Evolutionary conservation across 2,113 vertebrate genomes (phyloP), one percentile per base, ranked within the genome.

Genomic region (Osmerus eperlanus): DNA sequence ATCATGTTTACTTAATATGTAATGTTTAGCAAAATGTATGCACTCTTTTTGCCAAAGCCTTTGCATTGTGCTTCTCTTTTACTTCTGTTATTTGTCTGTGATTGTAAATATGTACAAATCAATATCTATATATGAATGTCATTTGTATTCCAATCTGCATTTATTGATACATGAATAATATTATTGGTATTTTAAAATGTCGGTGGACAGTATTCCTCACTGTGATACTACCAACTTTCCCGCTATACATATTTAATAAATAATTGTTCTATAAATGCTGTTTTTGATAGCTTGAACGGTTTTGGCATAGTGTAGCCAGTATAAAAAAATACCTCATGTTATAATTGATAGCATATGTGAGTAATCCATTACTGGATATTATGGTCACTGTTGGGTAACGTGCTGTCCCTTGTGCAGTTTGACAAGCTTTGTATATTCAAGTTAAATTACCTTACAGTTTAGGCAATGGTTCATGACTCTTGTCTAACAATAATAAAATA

Each of bases 1-100:
- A 83, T 85, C 74, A 87, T 87, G 82, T 91, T 90, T 90, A 89
- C 87, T 88, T 84, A 76, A 82, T 73, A 87, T 81, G 78, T 90
- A 82, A 84, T 70, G 74, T 89, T 88, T 89, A 85, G 79, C 70
- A 59, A 81, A 80, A 76, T 77, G 86, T 90, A 87, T 88, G 83
- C 87, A 88, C 89, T 91, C 84, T 82, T 83, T 87, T 91, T 88
- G 91, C 92, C 92, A 92, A 93, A 92, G 90, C 86, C 79, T 87
- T 85, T 83, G 83, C 88, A 75, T 86, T 16, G 73, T 85, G 81
- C 76, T 86, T 84, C 69, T 87, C 14, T 83, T 82, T 76, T 75
- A 75, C 62, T 60, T 76, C 65, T 73, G 78, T 21, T 73, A 65
- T 78, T 82, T 79, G 64, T 89, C 66, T 79, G 54, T 76, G 67